Percentiles rank a stretch among this genome's conserved stretches.
Evolutionary conservation across 2,888 invertebrate genomes (phyloP).

Genomic region (Tipula vernalis): DNA sequence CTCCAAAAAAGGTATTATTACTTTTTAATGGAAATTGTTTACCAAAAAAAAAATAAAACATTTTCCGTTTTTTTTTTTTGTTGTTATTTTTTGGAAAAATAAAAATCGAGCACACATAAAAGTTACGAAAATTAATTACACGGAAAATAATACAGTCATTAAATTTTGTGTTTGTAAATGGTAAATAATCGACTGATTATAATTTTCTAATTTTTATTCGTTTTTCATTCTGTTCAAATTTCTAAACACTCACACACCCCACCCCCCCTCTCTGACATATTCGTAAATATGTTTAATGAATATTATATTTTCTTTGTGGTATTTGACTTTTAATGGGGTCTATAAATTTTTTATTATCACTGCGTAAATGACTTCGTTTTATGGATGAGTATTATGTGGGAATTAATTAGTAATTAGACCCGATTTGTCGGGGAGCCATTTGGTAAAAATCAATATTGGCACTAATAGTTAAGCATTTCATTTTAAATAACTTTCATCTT

Average conservation of each 20-base stretch:
- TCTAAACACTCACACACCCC: background rate
- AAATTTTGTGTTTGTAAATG: background rate
- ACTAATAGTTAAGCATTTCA: too few relatives aligned
- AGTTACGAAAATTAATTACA: background rate
- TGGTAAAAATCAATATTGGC: too few relatives aligned
- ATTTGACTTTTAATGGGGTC: background rate
- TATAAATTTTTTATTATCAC: background rate
- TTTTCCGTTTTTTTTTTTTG: background rate
- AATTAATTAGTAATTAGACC: too few relatives aligned
- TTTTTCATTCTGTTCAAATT: background rate
- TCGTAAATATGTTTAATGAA: background rate
- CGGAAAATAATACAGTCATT: background rate
- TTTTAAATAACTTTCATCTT: too few relatives aligned
- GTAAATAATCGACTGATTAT: background rate
- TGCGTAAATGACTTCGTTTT: background rate
- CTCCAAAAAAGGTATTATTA: background rate
- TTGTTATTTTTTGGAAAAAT: background rate
- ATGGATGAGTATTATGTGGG: background rate
- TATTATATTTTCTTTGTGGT: background rate
- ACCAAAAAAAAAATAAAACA: background rate
- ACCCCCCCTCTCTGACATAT: background rate
- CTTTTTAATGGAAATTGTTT: background rate
- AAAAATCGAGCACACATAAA: background rate
- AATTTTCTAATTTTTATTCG: background rate
- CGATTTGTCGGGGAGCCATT: too few relatives aligned